Evolutionary conservation across 2,797 vertebrate genomes (phyloP).

Genomic region (Bufotes viridis): DNA sequence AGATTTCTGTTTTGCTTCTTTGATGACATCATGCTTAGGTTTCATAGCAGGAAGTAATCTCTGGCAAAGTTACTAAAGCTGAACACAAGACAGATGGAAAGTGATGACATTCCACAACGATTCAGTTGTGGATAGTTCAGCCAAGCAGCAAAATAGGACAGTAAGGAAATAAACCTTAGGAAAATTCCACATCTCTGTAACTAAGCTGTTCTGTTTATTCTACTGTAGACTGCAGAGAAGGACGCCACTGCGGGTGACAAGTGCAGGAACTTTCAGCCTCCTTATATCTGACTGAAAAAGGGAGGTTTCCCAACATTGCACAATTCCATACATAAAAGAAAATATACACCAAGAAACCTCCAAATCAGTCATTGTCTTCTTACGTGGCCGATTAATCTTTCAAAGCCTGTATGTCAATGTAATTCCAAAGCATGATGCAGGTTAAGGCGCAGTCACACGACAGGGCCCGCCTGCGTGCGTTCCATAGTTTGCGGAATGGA

Average conservation of each 20-base stretch:
- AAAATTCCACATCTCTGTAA: slow-evolving; percentile 14
- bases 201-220: neutral
- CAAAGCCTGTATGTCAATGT: too few relatives aligned
- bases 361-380: neutral
- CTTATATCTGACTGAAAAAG: neutral
- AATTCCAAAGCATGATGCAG: too few relatives aligned
- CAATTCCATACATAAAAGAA: neutral
- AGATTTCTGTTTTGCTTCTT: neutral
- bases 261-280: neutral
- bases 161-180: neutral
- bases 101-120: slow-evolving; percentile 28
- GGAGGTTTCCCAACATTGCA: neutral
- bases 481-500: too few relatives aligned
- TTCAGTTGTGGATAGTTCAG: neutral
- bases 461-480: too few relatives aligned
- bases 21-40: neutral
- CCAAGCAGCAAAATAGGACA: neutral
- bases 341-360: neutral
- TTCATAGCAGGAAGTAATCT: neutral
- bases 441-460: too few relatives aligned
- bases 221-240: neutral
- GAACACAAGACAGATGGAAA: slow-evolving; percentile 24
- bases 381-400: too few relatives aligned
- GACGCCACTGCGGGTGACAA: neutral
- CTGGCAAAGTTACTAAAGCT: neutral